Evolutionary conservation across 2,797 vertebrate genomes (phyloP).

Genomic region (Cuculus canorus): DNA sequence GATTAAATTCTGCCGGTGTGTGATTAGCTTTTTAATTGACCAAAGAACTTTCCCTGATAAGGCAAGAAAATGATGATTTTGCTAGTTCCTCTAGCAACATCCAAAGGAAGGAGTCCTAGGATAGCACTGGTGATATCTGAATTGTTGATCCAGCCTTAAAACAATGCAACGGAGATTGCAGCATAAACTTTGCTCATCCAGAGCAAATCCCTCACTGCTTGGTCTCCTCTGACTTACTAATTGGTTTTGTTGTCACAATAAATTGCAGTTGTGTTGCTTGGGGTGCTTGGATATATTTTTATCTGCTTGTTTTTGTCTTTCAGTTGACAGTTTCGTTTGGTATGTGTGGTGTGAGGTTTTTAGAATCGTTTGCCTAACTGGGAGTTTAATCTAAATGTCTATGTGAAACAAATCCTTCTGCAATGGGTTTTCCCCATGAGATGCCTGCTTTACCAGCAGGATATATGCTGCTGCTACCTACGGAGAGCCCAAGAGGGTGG

Average conservation of each 20-base stretch:
- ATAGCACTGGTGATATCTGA: not conserved
- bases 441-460: not conserved
- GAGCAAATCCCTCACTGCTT: conserved; percentile 1
- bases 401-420: not conserved
- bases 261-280: conserved; percentile 24
- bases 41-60: not conserved
- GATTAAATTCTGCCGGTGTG: not conserved
- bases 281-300: conserved; percentile 47
- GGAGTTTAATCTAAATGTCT: not conserved
- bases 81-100: not conserved
- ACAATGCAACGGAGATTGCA: not conserved
- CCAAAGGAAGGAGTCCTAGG: not conserved
- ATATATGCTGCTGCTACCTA: not conserved
- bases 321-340: conserved; percentile 14
- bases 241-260: conserved; percentile 48
- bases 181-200: not conserved
- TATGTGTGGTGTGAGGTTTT: not conserved
- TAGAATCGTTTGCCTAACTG: not conserved
- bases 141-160: not conserved
- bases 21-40: not conserved
- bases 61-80: not conserved
- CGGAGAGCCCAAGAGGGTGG: not conserved
- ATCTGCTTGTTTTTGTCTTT: conserved; percentile 46
- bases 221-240: conserved; percentile 42
- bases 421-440: not conserved